Base-by-base conservation (phyloP, 2,797 vertebrate genomes). In the Helostoma temminkii region DNA sequence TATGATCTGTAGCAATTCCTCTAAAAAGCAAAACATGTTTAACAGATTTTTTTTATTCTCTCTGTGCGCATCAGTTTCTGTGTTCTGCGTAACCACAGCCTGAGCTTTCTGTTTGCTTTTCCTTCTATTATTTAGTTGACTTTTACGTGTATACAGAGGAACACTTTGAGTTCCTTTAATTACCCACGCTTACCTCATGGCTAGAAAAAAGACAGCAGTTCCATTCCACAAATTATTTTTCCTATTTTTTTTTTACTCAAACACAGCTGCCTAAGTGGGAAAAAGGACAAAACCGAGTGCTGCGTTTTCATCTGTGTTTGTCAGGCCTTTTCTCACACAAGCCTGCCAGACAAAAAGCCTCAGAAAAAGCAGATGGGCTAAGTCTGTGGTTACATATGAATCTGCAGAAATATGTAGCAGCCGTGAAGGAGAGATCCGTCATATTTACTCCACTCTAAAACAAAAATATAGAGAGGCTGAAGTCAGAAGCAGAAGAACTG, bases 341-440 rank as follows among this genome's bases (percentile, higher is more conserved):
- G 61, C 70, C 62, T 25, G 24, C 68, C 57, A 82, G 75, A 85
- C 60, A 67, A 57, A 74, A 80, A 78, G 28, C 67, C 58, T 66
- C 2, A 32, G 82, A 84, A 80, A 81, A 89, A 87, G 80, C 86
- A 89, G 87, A 89, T 89, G 87, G 88, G 69, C 75, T 79, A 68
- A 73, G 76, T 85, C 84, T 92, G 88, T 72, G 90, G 89, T 80
- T 91, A 73, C 79, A 69, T 83, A 82, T 88, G 84, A 89, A 85
- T 88, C 65, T 81, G 73, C 71, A 80, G 75, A 89, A 88, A 88
- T 87, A 79, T 81, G 85, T 67, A 81, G 66, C 83, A 76, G 83
- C 61, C 81, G 58, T 60, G 66, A 81, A 69, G 76, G 81, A 74
- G 83, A 78, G 84, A 84, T 86, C 84, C 77, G 91, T 91, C 88